Evolutionary conservation across 2,888 invertebrate genomes (phyloP), one percentile per base, ranked within the genome.

Genomic region (Drosophila flavopinicola): DNA sequence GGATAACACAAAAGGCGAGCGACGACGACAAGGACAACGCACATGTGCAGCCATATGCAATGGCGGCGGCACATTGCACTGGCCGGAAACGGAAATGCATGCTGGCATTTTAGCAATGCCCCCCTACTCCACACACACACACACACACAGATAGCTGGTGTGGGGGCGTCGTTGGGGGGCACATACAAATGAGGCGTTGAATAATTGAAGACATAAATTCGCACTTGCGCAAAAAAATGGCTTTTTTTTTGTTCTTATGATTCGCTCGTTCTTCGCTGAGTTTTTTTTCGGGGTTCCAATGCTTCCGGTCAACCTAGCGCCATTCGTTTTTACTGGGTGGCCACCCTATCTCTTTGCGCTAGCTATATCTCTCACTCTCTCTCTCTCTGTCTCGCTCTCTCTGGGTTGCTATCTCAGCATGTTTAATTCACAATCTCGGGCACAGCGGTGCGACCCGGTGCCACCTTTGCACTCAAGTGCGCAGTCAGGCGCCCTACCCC

Each of bases 161-260:
- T 39, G 29, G 20, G 37, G 20, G 15, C 35, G 35, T 32, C 47
- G 60, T 35, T 48, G 61, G 48, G 56, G 65, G n/a, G n/a, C n/a
- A n/a, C 73, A 75, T 67, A 78, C 82, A 88, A 87, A 87, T 88
- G 88, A 88, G 84, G 84, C 84, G 79, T 85, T 87, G 84, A 87
- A 87, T 87, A 87, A 87, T 87, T 87, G 85, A 87, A 86, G 86
- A 85, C 76, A 85, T 82, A 85, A 82, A 82, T 82, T 82, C 80
- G 84, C 80, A 82, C 80, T 79, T 79, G 85, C 83, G 69, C 66
- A 69, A 54, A 76, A 60, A 73, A 66, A 64, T 45, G 35, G 13
- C 54, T 41, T 56, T 69, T 69, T 57, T 75, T 44, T 72, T 66
- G 47, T 75, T 73, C 75, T 70, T 67, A 60, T 74, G 63, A 41